phyloP scores from a whole-genome alignment of 2,888 invertebrate species.

The Calephelis perditalis region DNA sequence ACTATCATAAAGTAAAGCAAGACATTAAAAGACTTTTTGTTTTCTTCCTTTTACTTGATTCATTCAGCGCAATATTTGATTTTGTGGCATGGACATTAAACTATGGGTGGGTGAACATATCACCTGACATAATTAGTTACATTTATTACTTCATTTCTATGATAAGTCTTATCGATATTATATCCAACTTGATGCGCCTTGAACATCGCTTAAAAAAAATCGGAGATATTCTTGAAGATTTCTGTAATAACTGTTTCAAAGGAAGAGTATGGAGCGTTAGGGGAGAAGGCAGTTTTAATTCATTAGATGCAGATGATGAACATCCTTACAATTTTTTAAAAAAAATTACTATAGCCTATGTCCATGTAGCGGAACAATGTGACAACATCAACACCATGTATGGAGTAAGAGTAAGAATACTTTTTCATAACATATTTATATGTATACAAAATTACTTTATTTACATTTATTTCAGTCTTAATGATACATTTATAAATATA shows the following conservation, averaged over 20 bases:
- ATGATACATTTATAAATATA: too few relatives aligned
- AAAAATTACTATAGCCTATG: neutral
- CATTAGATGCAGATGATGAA: neutral
- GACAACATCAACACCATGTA: neutral
- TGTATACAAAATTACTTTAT: too few relatives aligned
- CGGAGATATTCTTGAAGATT: neutral
- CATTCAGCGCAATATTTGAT: neutral
- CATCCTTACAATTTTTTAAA: neutral
- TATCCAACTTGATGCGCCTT: neutral
- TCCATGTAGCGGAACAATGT: neutral
- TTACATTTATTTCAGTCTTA: too few relatives aligned
- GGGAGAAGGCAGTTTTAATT: neutral
- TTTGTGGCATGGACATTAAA: neutral
- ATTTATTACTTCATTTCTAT: neutral
- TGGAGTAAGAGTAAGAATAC: neutral
- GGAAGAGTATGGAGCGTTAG: neutral
- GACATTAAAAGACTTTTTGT: neutral
- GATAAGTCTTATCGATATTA: neutral
- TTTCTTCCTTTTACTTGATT: too few relatives aligned
- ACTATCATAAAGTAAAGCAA: slow-evolving; percentile 12
- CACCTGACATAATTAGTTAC: neutral
- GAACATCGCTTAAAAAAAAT: neutral
- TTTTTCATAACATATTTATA: too few relatives aligned
- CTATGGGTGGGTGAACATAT: neutral
- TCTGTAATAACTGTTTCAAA: neutral